Conservation (phyloP, 2,113 vertebrate species). For the Notechis scutatus region DNA sequence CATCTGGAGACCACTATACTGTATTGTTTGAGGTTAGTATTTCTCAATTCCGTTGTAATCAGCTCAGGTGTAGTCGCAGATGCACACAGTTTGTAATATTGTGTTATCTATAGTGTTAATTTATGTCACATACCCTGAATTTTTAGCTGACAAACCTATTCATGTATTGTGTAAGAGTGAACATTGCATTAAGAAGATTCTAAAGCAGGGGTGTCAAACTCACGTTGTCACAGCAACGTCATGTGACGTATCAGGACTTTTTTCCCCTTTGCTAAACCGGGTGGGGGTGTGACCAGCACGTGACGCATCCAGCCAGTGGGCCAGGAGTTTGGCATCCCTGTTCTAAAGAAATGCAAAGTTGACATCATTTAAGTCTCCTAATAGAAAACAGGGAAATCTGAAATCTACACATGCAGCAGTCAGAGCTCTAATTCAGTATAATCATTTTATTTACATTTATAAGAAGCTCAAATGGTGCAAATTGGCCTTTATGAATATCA, state of each 20-base stretch:
- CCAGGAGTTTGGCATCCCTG: no score
- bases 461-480: background rate
- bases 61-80: background rate
- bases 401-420: background rate
- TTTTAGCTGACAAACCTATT: background rate
- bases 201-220: background rate
- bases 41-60: background rate
- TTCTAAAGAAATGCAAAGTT: background rate
- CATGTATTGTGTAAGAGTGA: background rate
- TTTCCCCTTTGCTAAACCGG: no score
- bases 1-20: background rate
- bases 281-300: no score
- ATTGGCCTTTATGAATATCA: background rate
- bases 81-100: background rate
- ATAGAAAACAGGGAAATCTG: background rate
- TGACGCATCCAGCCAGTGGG: no score
- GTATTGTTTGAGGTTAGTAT: background rate
- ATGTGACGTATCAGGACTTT: no score
- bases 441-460: background rate
- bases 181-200: background rate
- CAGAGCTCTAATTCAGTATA: background rate
- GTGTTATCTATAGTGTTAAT: background rate
- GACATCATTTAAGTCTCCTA: background rate
- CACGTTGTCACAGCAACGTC: no score
- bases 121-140: background rate